These are phyloP conservation scores for Nephrotoma flavescens DNA, from an alignment of 2,888 invertebrate species.

Conservation along the genomic window DNA sequence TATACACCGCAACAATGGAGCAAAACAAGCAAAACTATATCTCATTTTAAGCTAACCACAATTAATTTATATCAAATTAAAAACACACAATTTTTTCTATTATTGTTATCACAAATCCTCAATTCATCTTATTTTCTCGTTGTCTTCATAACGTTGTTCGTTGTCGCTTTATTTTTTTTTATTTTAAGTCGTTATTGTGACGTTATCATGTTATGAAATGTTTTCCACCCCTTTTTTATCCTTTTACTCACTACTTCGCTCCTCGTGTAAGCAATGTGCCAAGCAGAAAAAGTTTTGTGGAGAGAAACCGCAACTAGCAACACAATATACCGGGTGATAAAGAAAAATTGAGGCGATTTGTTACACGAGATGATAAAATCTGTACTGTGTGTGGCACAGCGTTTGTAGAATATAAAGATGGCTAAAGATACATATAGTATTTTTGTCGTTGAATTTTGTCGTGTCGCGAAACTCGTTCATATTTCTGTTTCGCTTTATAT, in stretches of 20 bases:
- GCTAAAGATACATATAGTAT: neutral
- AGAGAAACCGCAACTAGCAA: neutral
- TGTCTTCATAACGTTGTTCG: neutral
- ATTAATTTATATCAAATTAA: neutral
- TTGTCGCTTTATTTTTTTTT: neutral
- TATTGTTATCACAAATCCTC: neutral
- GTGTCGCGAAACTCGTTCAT: neutral
- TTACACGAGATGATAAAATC: neutral
- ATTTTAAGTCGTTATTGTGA: neutral
- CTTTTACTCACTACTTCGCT: neutral
- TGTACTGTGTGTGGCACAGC: neutral
- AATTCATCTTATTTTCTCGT: neutral
- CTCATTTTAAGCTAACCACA: neutral
- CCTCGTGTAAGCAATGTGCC: neutral
- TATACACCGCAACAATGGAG: neutral
- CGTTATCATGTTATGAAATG: neutral
- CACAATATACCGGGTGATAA: neutral
- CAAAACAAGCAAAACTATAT: neutral
- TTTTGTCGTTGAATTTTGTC: neutral
- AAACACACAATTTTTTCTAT: neutral
- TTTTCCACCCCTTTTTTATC: neutral
- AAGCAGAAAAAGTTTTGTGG: neutral
- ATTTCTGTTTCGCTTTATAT: neutral
- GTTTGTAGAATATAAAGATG: neutral
- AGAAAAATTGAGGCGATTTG: neutral